Conservation (phyloP, 2,888 invertebrate genomes). For the Meteorus colon region DNA sequence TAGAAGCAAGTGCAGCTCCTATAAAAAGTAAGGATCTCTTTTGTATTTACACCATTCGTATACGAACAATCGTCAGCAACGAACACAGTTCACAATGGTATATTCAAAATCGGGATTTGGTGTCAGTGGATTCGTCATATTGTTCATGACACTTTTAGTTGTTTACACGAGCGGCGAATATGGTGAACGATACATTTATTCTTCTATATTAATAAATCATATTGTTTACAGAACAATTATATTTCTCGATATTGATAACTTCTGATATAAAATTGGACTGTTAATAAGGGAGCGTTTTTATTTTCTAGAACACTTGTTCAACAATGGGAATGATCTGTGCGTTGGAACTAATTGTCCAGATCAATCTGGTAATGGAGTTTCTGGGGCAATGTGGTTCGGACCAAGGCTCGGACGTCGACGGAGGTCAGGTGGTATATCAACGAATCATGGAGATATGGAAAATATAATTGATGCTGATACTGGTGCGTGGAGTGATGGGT, state of each 20-base stretch:
- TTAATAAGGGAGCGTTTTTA: not conserved
- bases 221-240: not conserved
- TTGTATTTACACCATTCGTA: conserved; percentile 51
- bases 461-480: conserved; percentile 70
- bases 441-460: conserved; percentile 63
- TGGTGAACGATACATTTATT: conserved; percentile 54
- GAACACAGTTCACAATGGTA: conserved; percentile 25
- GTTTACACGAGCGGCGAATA: conserved; percentile 58
- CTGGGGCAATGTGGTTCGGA: conserved; percentile 75
- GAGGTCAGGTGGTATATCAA: conserved; percentile 65
- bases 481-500: conserved; percentile 70
- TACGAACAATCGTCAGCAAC: conserved; percentile 43
- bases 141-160: conserved; percentile 50
- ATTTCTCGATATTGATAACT: too few species aligned
- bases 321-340: conserved; percentile 54
- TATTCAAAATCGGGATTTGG: conserved; percentile 25
- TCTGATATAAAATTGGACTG: not conserved
- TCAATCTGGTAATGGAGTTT: conserved; percentile 58
- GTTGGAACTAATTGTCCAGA: conserved; percentile 60
- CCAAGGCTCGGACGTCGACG: conserved; percentile 76
- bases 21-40: conserved; percentile 53
- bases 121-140: conserved; percentile 48
- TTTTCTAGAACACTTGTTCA: conserved; percentile 42
- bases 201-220: not conserved
- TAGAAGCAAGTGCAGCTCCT: conserved; percentile 35